Base-by-base conservation (phyloP, 2,797 vertebrate species). In the Rhynchonycteris naso region DNA sequence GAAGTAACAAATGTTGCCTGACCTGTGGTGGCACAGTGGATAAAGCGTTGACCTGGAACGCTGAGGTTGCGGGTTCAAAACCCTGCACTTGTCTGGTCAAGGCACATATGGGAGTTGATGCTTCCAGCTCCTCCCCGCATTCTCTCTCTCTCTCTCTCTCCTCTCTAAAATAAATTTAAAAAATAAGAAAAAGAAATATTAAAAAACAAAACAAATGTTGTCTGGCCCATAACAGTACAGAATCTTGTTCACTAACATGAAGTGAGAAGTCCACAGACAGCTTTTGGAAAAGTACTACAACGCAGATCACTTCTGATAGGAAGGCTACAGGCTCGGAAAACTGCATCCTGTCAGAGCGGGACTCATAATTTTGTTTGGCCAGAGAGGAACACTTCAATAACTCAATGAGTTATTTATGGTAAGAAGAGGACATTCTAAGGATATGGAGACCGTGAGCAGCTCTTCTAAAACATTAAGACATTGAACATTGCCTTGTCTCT, bases 401-500 rank as follows among this genome's bases (percentile, higher is more conserved):
- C 3, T 24, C 81, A 92, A 12, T 14, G 18, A 88, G 68, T 83
- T 80, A 79, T 56, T 92, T 93, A 16, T 43, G 43, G 15, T 56
- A 81, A 86, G 63, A 78, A 66, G 95, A 83, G 69, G 14, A 93
- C 69, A 91, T 85, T 90, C 50, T 14, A 90, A 26, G 47, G 59
- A 59, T 83, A 72, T 26, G 28, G 35, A 93, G 24, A 58, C n/a
- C 4, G 24, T 12, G 10, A n/a, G 7, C 18, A 79, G 26, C 38
- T 83, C 21, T 91, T 95, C 30, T 61, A 79, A 52, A 93, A 66
- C 95, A 85, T 88, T 86, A 75, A 90, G 66, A 76, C 82, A 74
- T 35, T 88, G 5, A 43, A 10, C 82, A 68, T 65, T 74, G 50
- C 9, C n/a, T 61, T 85, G 28, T 66, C 12, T 66, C 28, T 82